phyloP scores from a whole-genome alignment of 2,888 invertebrate species.

The Callosobruchus maculatus region DNA sequence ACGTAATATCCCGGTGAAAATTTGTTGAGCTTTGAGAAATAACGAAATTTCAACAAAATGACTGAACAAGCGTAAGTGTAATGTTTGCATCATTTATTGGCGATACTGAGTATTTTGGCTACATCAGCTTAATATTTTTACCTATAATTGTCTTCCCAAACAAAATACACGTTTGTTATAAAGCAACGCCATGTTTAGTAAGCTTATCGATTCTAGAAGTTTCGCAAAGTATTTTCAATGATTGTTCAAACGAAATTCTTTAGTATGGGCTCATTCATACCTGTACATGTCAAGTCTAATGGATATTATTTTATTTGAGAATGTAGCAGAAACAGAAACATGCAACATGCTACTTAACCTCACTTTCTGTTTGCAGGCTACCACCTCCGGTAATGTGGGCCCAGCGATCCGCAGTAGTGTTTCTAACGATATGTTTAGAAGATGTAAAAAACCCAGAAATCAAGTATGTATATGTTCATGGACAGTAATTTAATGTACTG shows the following conservation, averaged over 20 bases:
- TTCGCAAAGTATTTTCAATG: not conserved
- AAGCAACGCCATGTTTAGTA: not conserved
- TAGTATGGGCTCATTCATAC: not conserved
- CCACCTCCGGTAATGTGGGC: constrained; percentile 93
- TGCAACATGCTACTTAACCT: constrained; percentile 27
- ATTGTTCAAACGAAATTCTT: not conserved
- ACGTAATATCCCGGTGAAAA: constrained; percentile 22
- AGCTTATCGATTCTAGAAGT: not conserved
- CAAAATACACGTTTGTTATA: not conserved
- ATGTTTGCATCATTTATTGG: not conserved
- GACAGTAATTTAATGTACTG: not conserved
- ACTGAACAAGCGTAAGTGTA: constrained; percentile 38
- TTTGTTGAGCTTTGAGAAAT: constrained; percentile 12
- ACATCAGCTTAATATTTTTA: not conserved
- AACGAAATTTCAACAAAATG: constrained; percentile 27
- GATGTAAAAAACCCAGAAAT: constrained; percentile 81
- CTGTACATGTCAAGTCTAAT: not conserved
- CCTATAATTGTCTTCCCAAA: not conserved
- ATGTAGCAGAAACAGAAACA: not conserved
- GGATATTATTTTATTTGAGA: not conserved
- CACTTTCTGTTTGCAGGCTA: constrained; percentile 49
- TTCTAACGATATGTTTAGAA: constrained; percentile 88
- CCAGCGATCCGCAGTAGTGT: constrained; percentile 78
- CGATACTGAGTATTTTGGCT: not conserved
- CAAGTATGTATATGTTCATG: constrained; percentile 53